Evolutionary conservation across 2,888 invertebrate genomes (phyloP), one percentile per base, ranked within the genome.

Genomic region (Dasypolia templi): DNA sequence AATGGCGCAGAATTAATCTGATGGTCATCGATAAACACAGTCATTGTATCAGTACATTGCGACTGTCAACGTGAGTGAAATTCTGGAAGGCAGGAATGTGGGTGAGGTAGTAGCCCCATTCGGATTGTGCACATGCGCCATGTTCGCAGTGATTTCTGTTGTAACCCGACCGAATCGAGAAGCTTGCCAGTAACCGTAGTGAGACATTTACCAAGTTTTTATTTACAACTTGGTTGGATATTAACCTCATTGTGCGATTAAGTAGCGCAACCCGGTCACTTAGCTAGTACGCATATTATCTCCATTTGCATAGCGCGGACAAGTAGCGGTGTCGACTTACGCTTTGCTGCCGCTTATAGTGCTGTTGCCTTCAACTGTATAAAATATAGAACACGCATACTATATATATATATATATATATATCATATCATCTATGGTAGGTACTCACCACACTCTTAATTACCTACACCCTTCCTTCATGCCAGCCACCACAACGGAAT

Each of bases 21-120:
- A 88, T 89, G 80, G 79, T 83, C 81, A 88, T 91, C 88, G 87
- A 88, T 88, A 91, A 89, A 89, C 88, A 89, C 84, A 90, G 91
- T 91, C 90, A 91, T 89, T 90, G 90, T 91, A 91, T 91, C 88
- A 92, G 86, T 89, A 88, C 89, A 91, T 90, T 92, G 91, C 88
- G 85, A 92, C 87, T 94, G 93, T 93, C 93, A 93, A 92, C 91
- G 90, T 92, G 91, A 94, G 94, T 92, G 93, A 95, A 95, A 95
- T 96, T 95, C 94, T 94, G 94, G 94, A 94, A 94, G 92, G 91
- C 91, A 91, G 93, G 94, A 94, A 95, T 95, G 95, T 95, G 93
- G 94, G 94, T 94, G 94, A 95, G 94, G 93, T 94, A 94, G 93
- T 94, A 94, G 93, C 94, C 94, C 93, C 92, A 94, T 94, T 95